Conservation (phyloP, 2,888 invertebrate genomes). For the Metalampra italica region DNA sequence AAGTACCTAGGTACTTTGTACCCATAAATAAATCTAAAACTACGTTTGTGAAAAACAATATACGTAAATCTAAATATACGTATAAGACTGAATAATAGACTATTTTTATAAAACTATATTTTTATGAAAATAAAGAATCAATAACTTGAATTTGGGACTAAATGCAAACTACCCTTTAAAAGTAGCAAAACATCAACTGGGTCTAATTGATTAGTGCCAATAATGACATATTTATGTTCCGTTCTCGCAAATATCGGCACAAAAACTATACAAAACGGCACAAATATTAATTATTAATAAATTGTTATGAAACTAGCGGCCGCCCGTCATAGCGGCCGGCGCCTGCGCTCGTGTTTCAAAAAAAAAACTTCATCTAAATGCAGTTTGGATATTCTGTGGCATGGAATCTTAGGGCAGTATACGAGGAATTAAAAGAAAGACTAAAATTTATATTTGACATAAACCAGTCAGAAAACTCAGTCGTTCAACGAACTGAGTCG, state of each 20-base stretch:
- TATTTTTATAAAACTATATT: too few species aligned
- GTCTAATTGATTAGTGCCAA: slow-evolving; percentile 66
- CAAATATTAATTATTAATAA: slow-evolving; percentile 48
- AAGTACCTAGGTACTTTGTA: too few species aligned
- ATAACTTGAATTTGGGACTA: too few species aligned
- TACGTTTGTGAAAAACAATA: too few species aligned
- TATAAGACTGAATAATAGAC: too few species aligned
- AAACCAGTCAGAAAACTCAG: too few species aligned
- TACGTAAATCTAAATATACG: too few species aligned
- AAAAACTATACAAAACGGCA: slow-evolving; percentile 41
- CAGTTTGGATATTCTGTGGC: slow-evolving; percentile 38
- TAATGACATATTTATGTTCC: slow-evolving; percentile 69
- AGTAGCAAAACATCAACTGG: background rate
- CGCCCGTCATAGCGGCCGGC: slow-evolving; percentile 55
- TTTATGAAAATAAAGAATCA: too few species aligned
- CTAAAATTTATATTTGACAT: too few species aligned
- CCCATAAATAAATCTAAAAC: too few species aligned
- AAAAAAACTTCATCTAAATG: slow-evolving; percentile 55
- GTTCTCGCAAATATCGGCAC: slow-evolving; percentile 5
- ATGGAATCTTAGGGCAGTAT: slow-evolving; percentile 41
- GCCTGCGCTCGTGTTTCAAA: slow-evolving; percentile 57
- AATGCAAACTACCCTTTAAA: too few species aligned
- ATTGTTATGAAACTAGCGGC: slow-evolving; percentile 57
- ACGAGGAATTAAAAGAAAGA: slow-evolving; percentile 21
- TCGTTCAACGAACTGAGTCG: too few species aligned